phyloP scores from a whole-genome alignment of 2,888 invertebrate genomes.

The Bellardia pandia region DNA sequence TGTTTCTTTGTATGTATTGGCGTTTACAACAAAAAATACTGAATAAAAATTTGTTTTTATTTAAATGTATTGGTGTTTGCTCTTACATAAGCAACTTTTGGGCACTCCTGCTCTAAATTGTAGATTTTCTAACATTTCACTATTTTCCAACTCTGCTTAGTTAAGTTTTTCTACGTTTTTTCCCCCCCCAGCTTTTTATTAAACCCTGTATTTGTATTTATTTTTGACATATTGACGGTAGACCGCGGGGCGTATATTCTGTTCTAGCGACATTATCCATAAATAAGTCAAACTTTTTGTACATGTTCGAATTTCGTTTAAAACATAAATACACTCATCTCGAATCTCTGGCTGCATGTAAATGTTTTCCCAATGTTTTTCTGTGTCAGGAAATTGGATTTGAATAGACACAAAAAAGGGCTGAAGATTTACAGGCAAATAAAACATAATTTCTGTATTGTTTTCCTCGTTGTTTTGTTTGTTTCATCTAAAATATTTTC shows the following conservation, averaged over 20 bases:
- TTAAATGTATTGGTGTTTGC: too few relatives aligned
- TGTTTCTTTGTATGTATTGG: too few relatives aligned
- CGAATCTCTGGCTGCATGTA: slow-evolving; percentile 6
- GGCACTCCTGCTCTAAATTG: too few relatives aligned
- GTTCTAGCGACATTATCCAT: slow-evolving; percentile 62
- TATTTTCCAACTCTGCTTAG: not conserved
- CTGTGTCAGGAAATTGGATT: slow-evolving; percentile 62
- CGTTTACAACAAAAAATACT: too few relatives aligned
- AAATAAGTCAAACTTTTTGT: slow-evolving; percentile 67
- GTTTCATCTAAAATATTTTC: not conserved
- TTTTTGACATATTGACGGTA: slow-evolving; percentile 54
- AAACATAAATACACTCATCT: not conserved
- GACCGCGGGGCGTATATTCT: slow-evolving; percentile 65
- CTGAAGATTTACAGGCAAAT: slow-evolving; percentile 24
- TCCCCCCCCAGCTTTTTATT: not conserved
- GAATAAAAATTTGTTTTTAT: too few relatives aligned
- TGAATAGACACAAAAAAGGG: slow-evolving; percentile 48
- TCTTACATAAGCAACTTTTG: too few relatives aligned
- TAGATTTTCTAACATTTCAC: not conserved
- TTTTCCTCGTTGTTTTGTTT: slow-evolving; percentile 2
- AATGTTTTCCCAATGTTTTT: not conserved
- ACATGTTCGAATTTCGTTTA: slow-evolving; percentile 31
- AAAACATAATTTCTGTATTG: slow-evolving; percentile 39
- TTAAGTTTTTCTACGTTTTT: not conserved
- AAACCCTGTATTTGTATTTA: slow-evolving; percentile 35